Conservation (phyloP, 2,797 vertebrate genomes). For the Semaprochilodus insignis region DNA sequence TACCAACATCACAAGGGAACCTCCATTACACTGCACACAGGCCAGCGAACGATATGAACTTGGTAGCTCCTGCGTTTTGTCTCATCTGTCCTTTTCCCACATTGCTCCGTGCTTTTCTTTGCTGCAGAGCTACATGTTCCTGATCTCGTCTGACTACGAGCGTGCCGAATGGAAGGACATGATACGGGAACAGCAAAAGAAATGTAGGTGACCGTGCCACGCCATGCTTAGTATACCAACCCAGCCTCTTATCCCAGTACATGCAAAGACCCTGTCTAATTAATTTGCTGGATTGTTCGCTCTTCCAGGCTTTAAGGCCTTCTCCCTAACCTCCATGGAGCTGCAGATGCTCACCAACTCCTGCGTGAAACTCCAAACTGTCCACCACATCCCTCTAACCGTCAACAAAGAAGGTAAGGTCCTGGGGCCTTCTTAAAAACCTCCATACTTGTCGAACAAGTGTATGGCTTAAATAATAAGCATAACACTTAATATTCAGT, state of each 20-base stretch:
- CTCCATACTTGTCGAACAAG: neutral
- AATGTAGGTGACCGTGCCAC: constrained; percentile 78
- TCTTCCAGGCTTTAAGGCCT: constrained; percentile 89
- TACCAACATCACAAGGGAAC: neutral
- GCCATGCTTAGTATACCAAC: neutral
- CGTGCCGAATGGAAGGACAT: constrained; percentile 95
- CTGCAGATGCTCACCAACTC: constrained; percentile 98
- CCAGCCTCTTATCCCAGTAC: neutral
- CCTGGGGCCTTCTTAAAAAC: neutral
- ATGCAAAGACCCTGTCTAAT: neutral
- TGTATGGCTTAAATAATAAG: neutral
- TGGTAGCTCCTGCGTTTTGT: no score
- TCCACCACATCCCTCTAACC: constrained; percentile 94
- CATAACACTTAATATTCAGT: neutral
- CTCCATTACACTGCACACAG: no score
- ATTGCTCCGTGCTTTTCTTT: neutral
- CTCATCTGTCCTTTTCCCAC: neutral
- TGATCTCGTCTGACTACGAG: constrained; percentile 96
- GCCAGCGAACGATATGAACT: no score
- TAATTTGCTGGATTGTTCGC: neutral
- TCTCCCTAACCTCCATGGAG: constrained; percentile 92
- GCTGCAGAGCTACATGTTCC: constrained; percentile 90
- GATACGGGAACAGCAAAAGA: constrained; percentile 97
- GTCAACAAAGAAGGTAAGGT: constrained; percentile 92
- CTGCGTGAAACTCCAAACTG: constrained; percentile 96